Conservation (phyloP, 2,797 vertebrate species). For the Galagoides demidoff region DNA sequence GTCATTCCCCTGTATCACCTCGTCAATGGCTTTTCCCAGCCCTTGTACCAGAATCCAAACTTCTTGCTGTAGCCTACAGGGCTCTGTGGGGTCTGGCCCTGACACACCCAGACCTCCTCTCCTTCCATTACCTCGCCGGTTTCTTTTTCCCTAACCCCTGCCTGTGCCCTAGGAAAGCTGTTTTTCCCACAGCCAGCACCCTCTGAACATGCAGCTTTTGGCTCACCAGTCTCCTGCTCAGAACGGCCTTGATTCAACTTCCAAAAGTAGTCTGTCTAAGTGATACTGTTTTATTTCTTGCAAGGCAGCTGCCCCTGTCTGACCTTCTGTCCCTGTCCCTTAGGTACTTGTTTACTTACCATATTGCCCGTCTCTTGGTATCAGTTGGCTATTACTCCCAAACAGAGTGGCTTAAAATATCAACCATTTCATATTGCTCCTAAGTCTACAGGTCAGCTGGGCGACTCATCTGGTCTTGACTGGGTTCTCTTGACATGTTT, state of each 20-base stretch:
- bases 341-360: not conserved
- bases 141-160: not conserved
- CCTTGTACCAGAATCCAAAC: not conserved
- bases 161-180: not conserved
- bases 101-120: not conserved
- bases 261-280: not conserved
- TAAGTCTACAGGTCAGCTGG: not conserved
- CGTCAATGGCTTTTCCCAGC: not conserved
- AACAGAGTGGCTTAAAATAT: constrained; percentile 25
- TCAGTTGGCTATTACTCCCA: not conserved
- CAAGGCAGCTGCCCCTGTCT: not conserved
- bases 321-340: not conserved
- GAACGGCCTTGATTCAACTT: not conserved
- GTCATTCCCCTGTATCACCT: not conserved
- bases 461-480: not conserved
- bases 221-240: not conserved
- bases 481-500: not conserved
- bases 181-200: not conserved
- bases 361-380: not conserved
- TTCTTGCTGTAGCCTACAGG: not conserved
- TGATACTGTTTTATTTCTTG: not conserved
- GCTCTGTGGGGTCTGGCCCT: not conserved
- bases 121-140: not conserved
- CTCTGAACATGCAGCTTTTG: not conserved
- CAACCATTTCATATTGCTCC: not conserved